These are phyloP conservation scores for Tortricodes alternella DNA, from an alignment of 2,888 invertebrate species.

Conservation along the genomic window DNA sequence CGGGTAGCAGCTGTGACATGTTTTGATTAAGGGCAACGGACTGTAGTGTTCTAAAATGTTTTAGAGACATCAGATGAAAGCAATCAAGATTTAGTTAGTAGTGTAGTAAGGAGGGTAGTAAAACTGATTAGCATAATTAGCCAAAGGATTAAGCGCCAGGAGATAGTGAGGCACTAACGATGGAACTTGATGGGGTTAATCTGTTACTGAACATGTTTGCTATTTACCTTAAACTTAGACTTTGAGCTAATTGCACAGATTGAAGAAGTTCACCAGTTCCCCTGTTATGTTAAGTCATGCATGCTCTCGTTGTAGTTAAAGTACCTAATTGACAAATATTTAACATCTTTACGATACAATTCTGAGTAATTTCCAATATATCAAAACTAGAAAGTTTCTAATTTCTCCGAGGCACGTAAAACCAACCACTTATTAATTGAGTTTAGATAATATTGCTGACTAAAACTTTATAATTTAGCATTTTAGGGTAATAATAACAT, in stretches of 20 bases:
- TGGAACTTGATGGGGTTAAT: not conserved
- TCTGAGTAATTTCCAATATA: no score
- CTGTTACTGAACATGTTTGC: not conserved
- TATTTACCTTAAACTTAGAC: not conserved
- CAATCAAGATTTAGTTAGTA: not conserved
- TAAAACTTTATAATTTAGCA: no score
- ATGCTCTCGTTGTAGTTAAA: no score
- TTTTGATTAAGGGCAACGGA: not conserved
- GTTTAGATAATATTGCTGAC: no score
- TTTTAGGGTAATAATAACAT: no score
- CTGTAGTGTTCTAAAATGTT: not conserved
- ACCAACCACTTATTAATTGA: no score
- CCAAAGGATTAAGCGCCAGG: not conserved
- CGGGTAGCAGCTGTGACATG: not conserved
- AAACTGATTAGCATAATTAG: slow-evolving; percentile 4
- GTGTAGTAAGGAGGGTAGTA: not conserved
- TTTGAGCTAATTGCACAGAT: not conserved
- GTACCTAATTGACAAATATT: no score
- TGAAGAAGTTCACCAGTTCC: no score
- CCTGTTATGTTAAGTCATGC: no score
- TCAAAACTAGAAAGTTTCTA: no score
- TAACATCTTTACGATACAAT: no score
- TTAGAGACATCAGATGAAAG: not conserved
- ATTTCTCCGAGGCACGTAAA: no score
- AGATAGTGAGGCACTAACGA: not conserved